These are phyloP conservation scores for Drosophila anomalata DNA, from an alignment of 2,888 invertebrate species.

Conservation along the genomic window DNA sequence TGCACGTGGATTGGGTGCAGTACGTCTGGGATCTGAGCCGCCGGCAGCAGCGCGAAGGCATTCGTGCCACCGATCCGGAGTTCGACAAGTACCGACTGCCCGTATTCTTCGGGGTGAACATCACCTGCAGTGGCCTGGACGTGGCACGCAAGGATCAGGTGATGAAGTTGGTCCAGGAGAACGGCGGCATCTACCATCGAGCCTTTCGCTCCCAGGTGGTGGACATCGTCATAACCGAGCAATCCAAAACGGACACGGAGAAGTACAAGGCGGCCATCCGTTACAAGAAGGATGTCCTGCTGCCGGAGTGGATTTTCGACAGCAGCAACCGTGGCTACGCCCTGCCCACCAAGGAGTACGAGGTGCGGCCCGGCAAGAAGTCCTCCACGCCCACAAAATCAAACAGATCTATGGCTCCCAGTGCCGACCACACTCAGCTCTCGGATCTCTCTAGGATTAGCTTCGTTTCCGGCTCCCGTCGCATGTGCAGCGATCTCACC, in stretches of 20 bases:
- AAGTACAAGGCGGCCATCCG: constrained; percentile 82
- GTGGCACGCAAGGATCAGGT: constrained; percentile 84
- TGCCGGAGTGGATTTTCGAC: constrained; percentile 91
- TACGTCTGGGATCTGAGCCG: constrained; percentile 91
- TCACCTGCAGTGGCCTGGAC: constrained; percentile 90
- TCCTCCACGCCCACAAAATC: constrained; percentile 89
- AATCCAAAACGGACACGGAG: constrained; percentile 78
- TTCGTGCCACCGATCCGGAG: constrained; percentile 87
- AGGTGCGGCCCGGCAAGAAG: constrained; percentile 86
- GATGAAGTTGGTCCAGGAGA: constrained; percentile 88
- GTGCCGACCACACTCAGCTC: constrained; percentile 74
- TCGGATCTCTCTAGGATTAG: constrained; percentile 82
- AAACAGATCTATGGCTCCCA: constrained; percentile 73
- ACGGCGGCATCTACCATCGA: constrained; percentile 88
- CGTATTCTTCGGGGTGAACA: constrained; percentile 90
- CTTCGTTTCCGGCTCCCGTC: constrained; percentile 46
- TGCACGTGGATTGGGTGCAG: constrained; percentile 91
- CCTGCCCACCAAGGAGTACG: constrained; percentile 86
- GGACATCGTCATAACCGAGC: constrained; percentile 82
- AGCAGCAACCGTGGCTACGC: constrained; percentile 90
- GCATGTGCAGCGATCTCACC: constrained; percentile 67
- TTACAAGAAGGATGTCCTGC: constrained; percentile 86
- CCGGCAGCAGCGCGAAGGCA: constrained; percentile 80
- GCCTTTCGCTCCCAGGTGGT: constrained; percentile 81
- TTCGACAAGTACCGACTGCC: constrained; percentile 88